Base-by-base conservation (phyloP, 1,140 invertebrate genomes). In the Arctopsyche grandis region DNA sequence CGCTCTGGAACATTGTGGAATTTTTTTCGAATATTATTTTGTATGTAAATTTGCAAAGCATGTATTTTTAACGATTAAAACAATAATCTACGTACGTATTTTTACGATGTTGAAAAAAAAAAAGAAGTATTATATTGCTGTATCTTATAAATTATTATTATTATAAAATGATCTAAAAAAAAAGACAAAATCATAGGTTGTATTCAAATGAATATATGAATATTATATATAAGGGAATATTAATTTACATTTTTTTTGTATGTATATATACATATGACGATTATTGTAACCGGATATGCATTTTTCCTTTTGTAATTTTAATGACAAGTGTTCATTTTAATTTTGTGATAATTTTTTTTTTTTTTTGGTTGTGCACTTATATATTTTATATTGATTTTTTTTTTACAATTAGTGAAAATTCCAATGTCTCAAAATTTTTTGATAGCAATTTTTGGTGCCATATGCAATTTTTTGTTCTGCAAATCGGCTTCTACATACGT, bases 181-280 rank as follows among this genome's bases (percentile, higher is more conserved):
- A 66, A 66, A 66, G 63, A 66, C 63, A 66, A 52, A 52, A 26
- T 66, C 19, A 16, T 66, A 66, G 63, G 63, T 66, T 66, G 63
- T 66, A 26, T 66, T 16, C 19, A 60, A 16, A 60, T 60, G 21
- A 60, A 60, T 19, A 19, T 60, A 60, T 60, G 9, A 19, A 19
- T 19, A 38, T 60, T 52, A 60, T 19, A 60, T 60, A 60, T 14
- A 52, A 52, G 48, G 48, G 48, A 52, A 52, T 16, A 52, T 52
- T 52, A 66, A 26, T 60, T 60, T 21, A 26, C 21, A 26, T 60
- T 60, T 60, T 66, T 66, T 22, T 26, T 24, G 26, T 66, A 26
- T 66, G 24, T 22, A 60, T 21, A 60, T 60, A 24, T 60, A 60
- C 21, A 58, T 58, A 58, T 63, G 24, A 46, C 12, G 9, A 63